Evolutionary conservation across 2,888 invertebrate genomes (phyloP).

Genomic region (Gymnoscelis rufifasciata): DNA sequence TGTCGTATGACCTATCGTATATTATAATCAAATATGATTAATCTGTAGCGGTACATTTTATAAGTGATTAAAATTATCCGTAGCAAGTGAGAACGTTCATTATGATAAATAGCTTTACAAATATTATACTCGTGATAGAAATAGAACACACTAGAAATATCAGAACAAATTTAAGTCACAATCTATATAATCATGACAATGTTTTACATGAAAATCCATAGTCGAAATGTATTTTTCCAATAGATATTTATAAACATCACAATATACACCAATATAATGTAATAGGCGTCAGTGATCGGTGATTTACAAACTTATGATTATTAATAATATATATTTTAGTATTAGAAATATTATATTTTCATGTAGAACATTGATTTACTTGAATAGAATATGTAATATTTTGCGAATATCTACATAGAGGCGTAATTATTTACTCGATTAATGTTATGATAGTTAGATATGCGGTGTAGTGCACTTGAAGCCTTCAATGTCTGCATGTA

Average conservation of each 20-base stretch:
- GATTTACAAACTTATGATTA: slow-evolving; percentile 29
- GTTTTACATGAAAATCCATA: slow-evolving; percentile 45
- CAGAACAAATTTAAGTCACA: slow-evolving; percentile 60
- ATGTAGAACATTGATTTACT: slow-evolving; percentile 50
- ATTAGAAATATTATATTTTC: slow-evolving; percentile 36
- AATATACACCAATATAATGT: slow-evolving; percentile 9
- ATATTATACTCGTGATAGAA: slow-evolving; percentile 65
- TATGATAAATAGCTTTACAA: slow-evolving; percentile 65
- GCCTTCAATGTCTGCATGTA: slow-evolving; percentile 19
- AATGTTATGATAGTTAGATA: slow-evolving; percentile 42
- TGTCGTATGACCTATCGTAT: slow-evolving; percentile 6
- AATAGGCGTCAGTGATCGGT: slow-evolving; percentile 15
- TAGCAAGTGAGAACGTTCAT: slow-evolving; percentile 8
- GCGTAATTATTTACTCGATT: slow-evolving; percentile 66
- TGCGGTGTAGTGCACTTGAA: slow-evolving; percentile 34
- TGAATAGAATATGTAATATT: slow-evolving; percentile 65
- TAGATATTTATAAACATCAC: slow-evolving; percentile 23
- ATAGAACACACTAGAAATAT: slow-evolving; percentile 41
- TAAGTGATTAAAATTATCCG: slow-evolving; percentile 4
- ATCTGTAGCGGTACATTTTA: not conserved
- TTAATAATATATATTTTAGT: slow-evolving; percentile 26
- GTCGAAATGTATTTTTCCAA: slow-evolving; percentile 17
- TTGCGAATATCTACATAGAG: slow-evolving; percentile 75
- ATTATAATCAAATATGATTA: not conserved
- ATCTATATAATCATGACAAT: slow-evolving; percentile 36